These are phyloP conservation scores for Eudemis profundana DNA, from an alignment of 2,888 invertebrate genomes.

Conservation along the genomic window DNA sequence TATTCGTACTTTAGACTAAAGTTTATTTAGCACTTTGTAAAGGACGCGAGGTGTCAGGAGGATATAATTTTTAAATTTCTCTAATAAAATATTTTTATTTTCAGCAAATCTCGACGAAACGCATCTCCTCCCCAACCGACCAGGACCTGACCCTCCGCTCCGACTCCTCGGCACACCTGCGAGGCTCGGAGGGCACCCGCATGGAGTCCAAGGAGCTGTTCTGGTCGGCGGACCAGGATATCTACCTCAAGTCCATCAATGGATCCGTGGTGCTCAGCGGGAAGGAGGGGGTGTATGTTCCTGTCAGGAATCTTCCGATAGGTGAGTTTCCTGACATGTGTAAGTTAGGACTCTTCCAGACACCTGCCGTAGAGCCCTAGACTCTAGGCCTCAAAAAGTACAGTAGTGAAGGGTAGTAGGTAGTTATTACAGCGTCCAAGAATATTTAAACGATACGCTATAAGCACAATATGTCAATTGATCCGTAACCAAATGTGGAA, in stretches of 20 bases:
- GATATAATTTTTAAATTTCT: too few species aligned
- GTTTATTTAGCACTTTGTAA: too few species aligned
- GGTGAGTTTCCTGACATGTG: not conserved
- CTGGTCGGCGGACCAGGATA: constrained; percentile 92
- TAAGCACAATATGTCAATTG: too few species aligned
- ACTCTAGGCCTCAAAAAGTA: too few species aligned
- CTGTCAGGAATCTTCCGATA: constrained; percentile 89
- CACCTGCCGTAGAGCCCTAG: too few species aligned
- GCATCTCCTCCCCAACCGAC: constrained; percentile 90
- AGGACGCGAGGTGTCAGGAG: too few species aligned
- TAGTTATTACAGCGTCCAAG: too few species aligned
- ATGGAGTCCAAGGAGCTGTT: constrained; percentile 90
- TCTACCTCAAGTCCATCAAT: constrained; percentile 90
- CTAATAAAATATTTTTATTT: constrained; percentile 25
- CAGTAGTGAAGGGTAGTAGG: too few species aligned
- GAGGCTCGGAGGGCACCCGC: constrained; percentile 92
- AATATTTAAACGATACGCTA: too few species aligned
- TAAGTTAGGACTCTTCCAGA: too few species aligned
- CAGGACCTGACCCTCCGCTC: constrained; percentile 88
- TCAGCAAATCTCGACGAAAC: constrained; percentile 88
- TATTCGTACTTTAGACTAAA: too few species aligned
- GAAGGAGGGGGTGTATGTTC: constrained; percentile 89
- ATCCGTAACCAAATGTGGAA: too few species aligned
- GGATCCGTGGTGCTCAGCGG: constrained; percentile 90
- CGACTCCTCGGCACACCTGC: constrained; percentile 87